Evolutionary conservation across 1,140 invertebrate genomes (phyloP).

Genomic region (Paracyclopina nana): DNA sequence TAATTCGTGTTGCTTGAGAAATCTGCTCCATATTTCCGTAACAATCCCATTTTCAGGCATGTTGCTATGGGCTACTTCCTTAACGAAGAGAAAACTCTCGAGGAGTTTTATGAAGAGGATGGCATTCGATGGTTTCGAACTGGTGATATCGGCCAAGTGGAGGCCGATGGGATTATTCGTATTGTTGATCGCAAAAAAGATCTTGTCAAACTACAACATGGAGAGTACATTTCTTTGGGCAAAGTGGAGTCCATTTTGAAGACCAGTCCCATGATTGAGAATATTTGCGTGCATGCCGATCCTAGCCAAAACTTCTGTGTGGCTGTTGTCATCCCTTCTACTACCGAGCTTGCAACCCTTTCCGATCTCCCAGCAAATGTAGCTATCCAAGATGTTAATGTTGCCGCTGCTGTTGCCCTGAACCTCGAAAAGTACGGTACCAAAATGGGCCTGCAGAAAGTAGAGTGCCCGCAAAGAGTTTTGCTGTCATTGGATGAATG

Average conservation of each 20-base stretch:
- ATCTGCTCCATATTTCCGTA: conserved; percentile 19
- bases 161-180: conserved; percentile 39
- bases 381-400: conserved; percentile 25
- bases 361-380: conserved; percentile 20
- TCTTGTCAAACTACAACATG: conserved; percentile 85
- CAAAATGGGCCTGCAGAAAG: conserved; percentile 47
- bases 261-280: conserved; percentile 72
- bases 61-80: conserved; percentile 45
- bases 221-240: conserved; percentile 86
- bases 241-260: conserved; percentile 81
- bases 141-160: conserved; percentile 40
- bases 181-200: conserved; percentile 98
- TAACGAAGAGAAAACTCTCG: conserved; percentile 59
- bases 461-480: conserved; percentile 77
- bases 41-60: no score
- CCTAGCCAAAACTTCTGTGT: conserved; percentile 61
- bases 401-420: conserved; percentile 21
- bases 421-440: conserved; percentile 21
- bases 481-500: conserved; percentile 72
- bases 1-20: conserved; percentile 18
- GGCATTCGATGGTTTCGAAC: conserved; percentile 40
- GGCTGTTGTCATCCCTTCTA: conserved; percentile 70
- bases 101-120: conserved; percentile 67
- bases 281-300: conserved; percentile 84
- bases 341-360: background rate